Percentiles rank a stretch among this genome's conserved stretches.
phyloP scores from a whole-genome alignment of 2,113 vertebrate species.

The Pungitius pungitius region DNA sequence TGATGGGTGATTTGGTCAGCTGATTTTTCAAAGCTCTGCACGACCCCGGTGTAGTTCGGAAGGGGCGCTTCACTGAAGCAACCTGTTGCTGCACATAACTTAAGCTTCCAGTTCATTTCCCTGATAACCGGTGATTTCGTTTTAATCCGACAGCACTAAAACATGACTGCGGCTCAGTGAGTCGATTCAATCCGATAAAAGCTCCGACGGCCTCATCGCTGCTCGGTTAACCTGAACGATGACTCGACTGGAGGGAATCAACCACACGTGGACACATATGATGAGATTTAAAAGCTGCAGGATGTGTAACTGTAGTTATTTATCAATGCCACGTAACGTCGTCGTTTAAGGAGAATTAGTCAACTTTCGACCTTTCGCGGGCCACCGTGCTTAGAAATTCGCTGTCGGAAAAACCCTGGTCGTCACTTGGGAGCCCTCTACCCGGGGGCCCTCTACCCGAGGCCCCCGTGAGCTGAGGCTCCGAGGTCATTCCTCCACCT shows the following conservation, averaged over 20 bases:
- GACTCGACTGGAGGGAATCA: constrained; percentile 29
- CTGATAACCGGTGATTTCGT: neutral
- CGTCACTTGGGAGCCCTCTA: neutral
- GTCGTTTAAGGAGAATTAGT: neutral
- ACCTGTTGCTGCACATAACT: neutral
- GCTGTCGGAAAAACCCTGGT: neutral
- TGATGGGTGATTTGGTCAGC: neutral
- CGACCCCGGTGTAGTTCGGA: neutral
- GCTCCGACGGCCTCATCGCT: neutral
- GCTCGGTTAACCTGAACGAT: constrained; percentile 36
- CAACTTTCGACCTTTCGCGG: neutral
- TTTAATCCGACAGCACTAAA: neutral
- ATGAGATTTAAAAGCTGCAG: constrained; percentile 5
- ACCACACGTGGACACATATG: constrained; percentile 4
- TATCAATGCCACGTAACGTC: neutral
- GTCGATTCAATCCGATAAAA: neutral
- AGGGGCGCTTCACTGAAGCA: neutral
- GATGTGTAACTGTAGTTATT: neutral
- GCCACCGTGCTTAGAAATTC: neutral
- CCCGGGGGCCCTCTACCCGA: neutral
- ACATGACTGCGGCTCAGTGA: neutral
- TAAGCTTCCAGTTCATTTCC: neutral
- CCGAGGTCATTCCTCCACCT: neutral
- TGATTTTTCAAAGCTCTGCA: neutral
- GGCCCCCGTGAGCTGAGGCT: too few relatives aligned